phyloP scores from a whole-genome alignment of 2,797 vertebrate genomes.

The Peromyscus attwateri region DNA sequence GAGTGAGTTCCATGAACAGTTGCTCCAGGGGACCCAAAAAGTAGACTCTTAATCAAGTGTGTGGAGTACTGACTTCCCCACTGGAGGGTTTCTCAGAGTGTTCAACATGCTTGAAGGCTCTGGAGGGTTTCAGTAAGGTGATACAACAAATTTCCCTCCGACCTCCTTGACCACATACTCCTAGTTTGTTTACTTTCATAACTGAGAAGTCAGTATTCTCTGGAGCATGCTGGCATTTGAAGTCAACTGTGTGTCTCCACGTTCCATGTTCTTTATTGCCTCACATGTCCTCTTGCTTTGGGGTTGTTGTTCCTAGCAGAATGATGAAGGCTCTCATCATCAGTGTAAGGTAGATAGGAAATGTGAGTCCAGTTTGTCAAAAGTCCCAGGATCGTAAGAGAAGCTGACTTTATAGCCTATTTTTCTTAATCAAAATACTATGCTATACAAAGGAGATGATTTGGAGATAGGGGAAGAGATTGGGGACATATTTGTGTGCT shows the following conservation, averaged over 20 bases:
- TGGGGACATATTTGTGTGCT: neutral
- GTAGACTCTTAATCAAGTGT: neutral
- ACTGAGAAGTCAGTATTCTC: neutral
- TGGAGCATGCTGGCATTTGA: neutral
- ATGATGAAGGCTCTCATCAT: neutral
- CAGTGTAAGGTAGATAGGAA: neutral
- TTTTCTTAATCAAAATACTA: slow-evolving; percentile 39
- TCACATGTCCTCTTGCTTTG: neutral
- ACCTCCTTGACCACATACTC: neutral
- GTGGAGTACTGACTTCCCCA: neutral
- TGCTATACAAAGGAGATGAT: neutral
- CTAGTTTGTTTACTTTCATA: neutral
- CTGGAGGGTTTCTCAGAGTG: neutral
- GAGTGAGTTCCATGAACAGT: neutral
- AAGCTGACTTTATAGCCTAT: neutral
- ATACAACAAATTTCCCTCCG: neutral
- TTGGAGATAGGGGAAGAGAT: neutral
- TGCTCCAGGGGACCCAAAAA: neutral
- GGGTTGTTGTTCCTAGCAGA: neutral
- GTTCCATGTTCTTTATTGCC: neutral
- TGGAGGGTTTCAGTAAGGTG: neutral
- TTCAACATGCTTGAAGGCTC: neutral
- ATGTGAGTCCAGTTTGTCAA: neutral
- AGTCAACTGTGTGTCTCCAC: neutral
- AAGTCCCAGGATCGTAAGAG: neutral